phyloP scores from a whole-genome alignment of 2,888 invertebrate genomes.

The Euphydryas editha region DNA sequence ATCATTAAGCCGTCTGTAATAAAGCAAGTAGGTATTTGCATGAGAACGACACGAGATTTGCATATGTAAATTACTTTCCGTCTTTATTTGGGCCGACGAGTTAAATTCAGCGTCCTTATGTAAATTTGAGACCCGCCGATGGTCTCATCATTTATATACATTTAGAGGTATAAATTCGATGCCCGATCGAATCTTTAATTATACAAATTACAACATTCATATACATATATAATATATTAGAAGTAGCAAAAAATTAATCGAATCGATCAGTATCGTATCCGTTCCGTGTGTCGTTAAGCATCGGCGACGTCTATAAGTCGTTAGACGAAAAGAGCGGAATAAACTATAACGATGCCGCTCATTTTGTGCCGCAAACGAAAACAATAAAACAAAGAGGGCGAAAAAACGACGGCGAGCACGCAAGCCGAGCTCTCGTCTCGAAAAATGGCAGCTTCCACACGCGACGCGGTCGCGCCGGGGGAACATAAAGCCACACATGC shows the following conservation, averaged over 20 bases:
- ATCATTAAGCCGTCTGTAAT: conserved; percentile 78
- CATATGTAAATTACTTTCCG: conserved; percentile 80
- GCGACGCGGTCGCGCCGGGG: conserved; percentile 54
- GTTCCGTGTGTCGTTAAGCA: conserved; percentile 15
- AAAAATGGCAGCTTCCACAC: conserved; percentile 70
- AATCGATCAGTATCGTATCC: conserved; percentile 14
- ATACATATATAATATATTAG: too few species aligned
- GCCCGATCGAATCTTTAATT: conserved; percentile 40
- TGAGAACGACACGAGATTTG: conserved; percentile 76
- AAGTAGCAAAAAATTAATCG: conserved; percentile 24
- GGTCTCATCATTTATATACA: conserved; percentile 37
- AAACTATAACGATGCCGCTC: conserved; percentile 67
- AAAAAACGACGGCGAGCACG: conserved; percentile 72
- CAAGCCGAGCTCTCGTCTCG: conserved; percentile 64
- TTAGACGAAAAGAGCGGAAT: conserved; percentile 25
- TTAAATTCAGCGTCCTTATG: conserved; percentile 72
- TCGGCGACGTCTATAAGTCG: conserved; percentile 19
- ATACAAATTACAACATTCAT: conserved; percentile 36
- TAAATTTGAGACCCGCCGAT: conserved; percentile 58
- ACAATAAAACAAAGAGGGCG: conserved; percentile 76
- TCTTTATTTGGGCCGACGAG: conserved; percentile 77
- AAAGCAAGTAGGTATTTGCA: conserved; percentile 77
- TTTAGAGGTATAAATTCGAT: conserved; percentile 33
- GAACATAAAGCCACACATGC: conserved; percentile 52
- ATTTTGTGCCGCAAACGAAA: conserved; percentile 66